A percentile compares a stretch with the other conserved stretches of the same genome.
phyloP scores from a whole-genome alignment of 2,888 invertebrate species.

The Eristalis pertinax region DNA sequence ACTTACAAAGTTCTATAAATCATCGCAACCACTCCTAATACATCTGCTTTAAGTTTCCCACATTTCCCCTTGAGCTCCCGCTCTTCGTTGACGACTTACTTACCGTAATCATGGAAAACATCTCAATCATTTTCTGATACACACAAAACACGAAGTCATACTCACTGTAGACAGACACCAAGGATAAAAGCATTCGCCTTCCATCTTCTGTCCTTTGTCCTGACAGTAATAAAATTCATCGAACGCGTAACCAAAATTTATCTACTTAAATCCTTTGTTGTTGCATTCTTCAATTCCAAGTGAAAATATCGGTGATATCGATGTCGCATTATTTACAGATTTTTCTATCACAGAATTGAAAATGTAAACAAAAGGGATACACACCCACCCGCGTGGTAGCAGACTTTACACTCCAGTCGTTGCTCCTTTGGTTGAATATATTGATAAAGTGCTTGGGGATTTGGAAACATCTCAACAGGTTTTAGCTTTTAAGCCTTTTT shows the following conservation, averaged over 20 bases:
- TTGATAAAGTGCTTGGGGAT: constrained; percentile 81
- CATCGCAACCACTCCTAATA: not conserved
- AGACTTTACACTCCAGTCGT: not conserved
- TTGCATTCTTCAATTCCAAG: constrained; percentile 25
- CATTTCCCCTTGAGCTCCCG: not conserved
- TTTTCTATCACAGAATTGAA: constrained; percentile 36
- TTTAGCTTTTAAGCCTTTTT: constrained; percentile 79
- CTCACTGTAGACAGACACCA: not conserved
- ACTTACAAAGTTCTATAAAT: no score
- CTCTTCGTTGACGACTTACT: not conserved
- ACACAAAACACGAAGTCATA: not conserved
- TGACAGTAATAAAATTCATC: constrained; percentile 24
- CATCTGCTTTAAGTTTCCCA: not conserved
- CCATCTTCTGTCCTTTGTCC: constrained; percentile 1
- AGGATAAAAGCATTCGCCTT: not conserved
- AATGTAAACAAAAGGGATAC: constrained; percentile 14
- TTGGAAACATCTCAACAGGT: constrained; percentile 81
- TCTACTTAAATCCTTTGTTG: constrained; percentile 33
- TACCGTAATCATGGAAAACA: constrained; percentile 6
- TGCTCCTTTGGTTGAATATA: constrained; percentile 63
- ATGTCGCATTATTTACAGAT: constrained; percentile 52
- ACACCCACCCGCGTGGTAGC: constrained; percentile 7
- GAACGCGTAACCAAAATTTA: not conserved
- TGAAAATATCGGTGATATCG: constrained; percentile 28
- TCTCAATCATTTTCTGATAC: constrained; percentile 6